A percentile compares a stretch with the other conserved stretches of the same genome.
These are phyloP conservation scores for Conger conger DNA, from an alignment of 2,113 vertebrate genomes.

Conservation along the genomic window DNA sequence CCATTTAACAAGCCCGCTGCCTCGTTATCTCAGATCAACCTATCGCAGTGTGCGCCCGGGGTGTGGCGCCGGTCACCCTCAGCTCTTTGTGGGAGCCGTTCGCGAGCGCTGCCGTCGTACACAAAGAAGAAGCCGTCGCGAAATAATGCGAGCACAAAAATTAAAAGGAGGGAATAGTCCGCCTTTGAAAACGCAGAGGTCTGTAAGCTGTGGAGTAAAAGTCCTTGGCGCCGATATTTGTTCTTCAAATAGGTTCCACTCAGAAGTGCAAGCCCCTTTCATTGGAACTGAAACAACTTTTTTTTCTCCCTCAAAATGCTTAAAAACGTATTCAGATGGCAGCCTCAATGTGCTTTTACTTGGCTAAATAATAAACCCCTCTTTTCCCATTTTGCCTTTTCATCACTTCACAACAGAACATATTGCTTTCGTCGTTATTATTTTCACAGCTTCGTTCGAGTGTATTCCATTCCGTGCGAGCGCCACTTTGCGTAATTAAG, in stretches of 20 bases:
- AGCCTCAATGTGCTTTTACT: background rate
- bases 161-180: background rate
- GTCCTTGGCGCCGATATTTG: conserved; percentile 1
- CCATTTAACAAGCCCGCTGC: conserved; percentile 73
- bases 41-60: conserved; percentile 36
- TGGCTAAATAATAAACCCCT: background rate
- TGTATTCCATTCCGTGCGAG: background rate
- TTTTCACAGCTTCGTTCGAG: conserved; percentile 12
- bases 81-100: conserved; percentile 39
- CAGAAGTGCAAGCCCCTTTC: background rate
- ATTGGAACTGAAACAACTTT: conserved; percentile 11
- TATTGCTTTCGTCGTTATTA: conserved; percentile 23
- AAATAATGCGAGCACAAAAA: conserved; percentile 1
- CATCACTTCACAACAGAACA: background rate
- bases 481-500: conserved; percentile 23
- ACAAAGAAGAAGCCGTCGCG: conserved; percentile 8
- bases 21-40: conserved; percentile 54
- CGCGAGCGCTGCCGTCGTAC: background rate
- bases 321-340: conserved; percentile 16
- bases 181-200: background rate
- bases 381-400: background rate
- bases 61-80: background rate
- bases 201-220: background rate
- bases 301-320: background rate
- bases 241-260: conserved; percentile 14